Evolutionary conservation across 1,140 invertebrate species (phyloP), one percentile per base, ranked within the genome.

Genomic region (Probaryconus sp.): DNA sequence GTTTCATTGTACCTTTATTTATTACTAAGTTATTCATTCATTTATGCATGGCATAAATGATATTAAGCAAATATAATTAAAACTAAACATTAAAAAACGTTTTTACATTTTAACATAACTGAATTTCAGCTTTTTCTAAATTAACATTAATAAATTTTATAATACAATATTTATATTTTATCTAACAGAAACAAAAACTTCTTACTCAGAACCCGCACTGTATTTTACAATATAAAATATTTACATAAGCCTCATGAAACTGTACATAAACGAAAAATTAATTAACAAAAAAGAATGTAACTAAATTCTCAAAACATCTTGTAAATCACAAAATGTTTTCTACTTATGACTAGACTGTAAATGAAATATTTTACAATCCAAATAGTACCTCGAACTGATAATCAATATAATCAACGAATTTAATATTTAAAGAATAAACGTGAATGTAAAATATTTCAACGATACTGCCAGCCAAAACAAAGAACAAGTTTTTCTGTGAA

Each of bases 391-490:
- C 10, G 42, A 33, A 61, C 30, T 20, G 67, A 70, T 70, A 63
- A 70, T 61, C 67, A 70, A 55, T 43, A n/a, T 26, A 67, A 28
- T 26, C 56, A 63, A 70, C 67, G 67, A 71, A 71, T 71, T 71
- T 63, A 71, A 48, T 10, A 26, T 31, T 9, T 17, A 40, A 18
- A 11, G 17, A 35, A 14, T 10, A n/a, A 24, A 50, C 26, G 14
- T 2, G 2, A 18, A 21, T 51, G 33, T 21, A n/a, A 50, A 38
- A 26, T 3, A 24, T 30, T 53, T 28, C 24, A 53, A 35, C 24
- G 9, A 17, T 42, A 43, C 5, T 40, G 20, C 31, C n/a, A n/a
- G n/a, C n/a, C n/a, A n/a, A n/a, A n/a, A n/a, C n/a, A n/a, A n/a
- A n/a, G n/a, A n/a, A n/a, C n/a, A n/a, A 11, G 26, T 30, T 28